Evolutionary conservation across 2,888 invertebrate genomes (phyloP), one percentile per base, ranked within the genome.

Genomic region (Eulithis testata): DNA sequence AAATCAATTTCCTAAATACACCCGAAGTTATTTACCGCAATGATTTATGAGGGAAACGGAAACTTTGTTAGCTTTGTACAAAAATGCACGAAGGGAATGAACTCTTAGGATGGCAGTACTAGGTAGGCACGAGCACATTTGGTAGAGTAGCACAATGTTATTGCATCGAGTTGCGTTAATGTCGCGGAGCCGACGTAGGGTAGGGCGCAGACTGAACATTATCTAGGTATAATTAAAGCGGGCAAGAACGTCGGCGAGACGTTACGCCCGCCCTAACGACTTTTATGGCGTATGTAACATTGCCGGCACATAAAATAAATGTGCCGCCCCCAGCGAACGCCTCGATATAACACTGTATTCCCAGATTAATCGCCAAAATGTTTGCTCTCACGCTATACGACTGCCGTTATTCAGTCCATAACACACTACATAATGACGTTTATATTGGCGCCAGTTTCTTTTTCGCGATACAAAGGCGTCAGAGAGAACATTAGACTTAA

Each of bases 241-340:
- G 85, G 85, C 89, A 90, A 91, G 91, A 59, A 91, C 88, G 91
- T 83, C 85, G 92, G 86, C 91, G 90, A 91, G 91, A 91, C 92
- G 90, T 90, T 88, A 91, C 87, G 91, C 88, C 83, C 86, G 89
- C 87, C 91, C 89, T 92, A 92, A 92, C 93, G 92, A 89, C 92
- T 91, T 93, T 93, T 92, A 92, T 91, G 86, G 92, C 90, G 90
- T 90, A 92, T 92, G 92, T 91, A 89, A 91, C 93, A 92, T 91
- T 91, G 90, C 90, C 88, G 89, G 89, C 83, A 89, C 91, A 90
- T 92, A 90, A 92, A 92, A 92, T 91, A 90, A 92, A 92, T 91
- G 92, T 91, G 91, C 89, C 88, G 89, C 88, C 87, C 87, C 87
- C 81, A 89, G 86, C 82, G 76, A 70, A 68, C 85, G 81, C 83